Evolutionary conservation across 2,888 invertebrate genomes (phyloP).

Genomic region (Teinopalpus imperialis): DNA sequence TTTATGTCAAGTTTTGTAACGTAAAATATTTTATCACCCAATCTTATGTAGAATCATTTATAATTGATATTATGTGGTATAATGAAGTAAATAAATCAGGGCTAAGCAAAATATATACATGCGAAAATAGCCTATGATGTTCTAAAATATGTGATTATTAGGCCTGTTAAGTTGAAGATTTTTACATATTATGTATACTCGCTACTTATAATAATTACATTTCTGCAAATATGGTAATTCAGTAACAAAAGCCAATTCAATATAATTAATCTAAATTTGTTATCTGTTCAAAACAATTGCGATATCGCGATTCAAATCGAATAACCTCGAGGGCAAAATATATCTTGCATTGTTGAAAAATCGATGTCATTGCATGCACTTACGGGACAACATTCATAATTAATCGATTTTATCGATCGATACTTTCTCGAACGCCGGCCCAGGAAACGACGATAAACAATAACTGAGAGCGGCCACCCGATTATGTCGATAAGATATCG

Average conservation of each 20-base stretch:
- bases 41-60: too few relatives aligned
- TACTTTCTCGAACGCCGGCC: conserved; percentile 48
- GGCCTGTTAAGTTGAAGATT: too few relatives aligned
- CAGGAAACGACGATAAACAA: conserved; percentile 74
- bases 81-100: too few relatives aligned
- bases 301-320: conserved; percentile 28
- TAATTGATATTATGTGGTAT: too few relatives aligned
- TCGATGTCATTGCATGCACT: conserved; percentile 65
- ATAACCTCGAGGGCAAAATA: conserved; percentile 34
- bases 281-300: conserved; percentile 31
- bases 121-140: too few relatives aligned
- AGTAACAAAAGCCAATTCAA: conserved; percentile 23
- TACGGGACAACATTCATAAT: conserved; percentile 64
- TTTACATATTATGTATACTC: too few relatives aligned
- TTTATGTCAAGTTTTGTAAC: too few relatives aligned
- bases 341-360: conserved; percentile 42
- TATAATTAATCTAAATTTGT: conserved; percentile 33
- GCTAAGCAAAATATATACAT: too few relatives aligned
- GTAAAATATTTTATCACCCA: too few relatives aligned
- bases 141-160: too few relatives aligned
- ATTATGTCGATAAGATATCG: conserved; percentile 75
- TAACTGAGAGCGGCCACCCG: conserved; percentile 65
- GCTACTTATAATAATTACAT: too few relatives aligned
- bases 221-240: too few relatives aligned
- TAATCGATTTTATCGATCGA: conserved; percentile 62